These are phyloP conservation scores for Drepana falcataria DNA, from an alignment of 2,888 invertebrate species.

Conservation along the genomic window DNA sequence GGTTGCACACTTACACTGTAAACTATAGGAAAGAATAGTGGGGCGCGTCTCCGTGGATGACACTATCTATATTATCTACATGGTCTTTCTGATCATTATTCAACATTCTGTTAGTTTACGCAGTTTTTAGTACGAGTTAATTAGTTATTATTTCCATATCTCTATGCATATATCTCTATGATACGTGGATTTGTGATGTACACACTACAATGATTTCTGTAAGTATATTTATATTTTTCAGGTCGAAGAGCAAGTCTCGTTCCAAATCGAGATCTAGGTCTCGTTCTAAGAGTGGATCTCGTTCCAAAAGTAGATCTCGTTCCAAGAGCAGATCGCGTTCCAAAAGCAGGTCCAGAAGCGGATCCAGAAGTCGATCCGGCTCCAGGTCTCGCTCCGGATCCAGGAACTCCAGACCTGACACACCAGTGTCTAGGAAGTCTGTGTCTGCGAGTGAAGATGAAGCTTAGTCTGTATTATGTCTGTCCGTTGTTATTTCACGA, in stretches of 20 bases:
- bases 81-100: no score
- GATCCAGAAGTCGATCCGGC: conserved; percentile 60
- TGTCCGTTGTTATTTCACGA: neutral
- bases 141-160: no score
- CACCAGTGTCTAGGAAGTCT: conserved; percentile 79
- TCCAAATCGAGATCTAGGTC: conserved; percentile 20
- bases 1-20: no score
- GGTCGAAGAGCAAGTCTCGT: conserved; percentile 30
- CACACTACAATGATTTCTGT: no score
- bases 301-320: conserved; percentile 30
- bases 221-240: neutral
- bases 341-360: conserved; percentile 43
- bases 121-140: no score
- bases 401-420: conserved; percentile 66
- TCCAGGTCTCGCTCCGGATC: conserved; percentile 63
- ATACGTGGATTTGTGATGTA: no score
- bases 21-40: no score
- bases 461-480: conserved; percentile 31
- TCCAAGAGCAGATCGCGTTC: conserved; percentile 34
- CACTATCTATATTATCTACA: no score
- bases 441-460: conserved; percentile 80
- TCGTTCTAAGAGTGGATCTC: conserved; percentile 26
- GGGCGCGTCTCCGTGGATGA: no score
- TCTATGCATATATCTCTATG: no score
- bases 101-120: no score